phyloP scores from a whole-genome alignment of 2,888 invertebrate genomes.

The Sipha maydis region DNA sequence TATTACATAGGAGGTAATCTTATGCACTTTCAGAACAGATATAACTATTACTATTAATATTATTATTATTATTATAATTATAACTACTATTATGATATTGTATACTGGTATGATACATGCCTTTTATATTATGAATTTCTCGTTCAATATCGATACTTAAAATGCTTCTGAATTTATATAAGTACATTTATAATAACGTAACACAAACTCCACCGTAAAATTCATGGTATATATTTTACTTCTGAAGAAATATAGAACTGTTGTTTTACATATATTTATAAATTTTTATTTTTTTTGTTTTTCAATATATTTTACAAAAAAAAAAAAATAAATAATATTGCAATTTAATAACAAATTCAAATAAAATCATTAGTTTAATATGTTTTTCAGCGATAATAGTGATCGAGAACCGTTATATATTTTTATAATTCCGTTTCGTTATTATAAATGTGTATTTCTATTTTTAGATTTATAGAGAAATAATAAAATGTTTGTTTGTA shows the following conservation, averaged over 20 bases:
- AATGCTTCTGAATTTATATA: neutral
- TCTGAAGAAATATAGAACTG: neutral
- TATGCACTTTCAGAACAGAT: neutral
- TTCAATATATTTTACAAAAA: neutral
- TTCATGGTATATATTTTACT: neutral
- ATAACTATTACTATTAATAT: neutral
- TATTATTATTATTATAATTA: neutral
- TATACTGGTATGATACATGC: neutral
- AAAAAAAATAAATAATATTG: neutral
- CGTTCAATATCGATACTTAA: neutral
- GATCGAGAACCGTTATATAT: neutral
- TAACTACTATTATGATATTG: neutral
- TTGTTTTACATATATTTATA: neutral
- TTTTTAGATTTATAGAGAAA: conserved; percentile 33
- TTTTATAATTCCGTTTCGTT: neutral
- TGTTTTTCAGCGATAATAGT: neutral
- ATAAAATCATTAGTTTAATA: neutral
- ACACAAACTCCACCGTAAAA: neutral
- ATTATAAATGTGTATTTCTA: conserved; percentile 11
- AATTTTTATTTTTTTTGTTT: neutral
- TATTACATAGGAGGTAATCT: neutral
- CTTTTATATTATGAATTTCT: neutral
- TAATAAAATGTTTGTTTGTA: conserved; percentile 41
- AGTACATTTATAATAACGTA: neutral
- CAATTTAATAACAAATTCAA: neutral